phyloP scores from a whole-genome alignment of 2,113 vertebrate species.

The Engraulis encrasicolus region DNA sequence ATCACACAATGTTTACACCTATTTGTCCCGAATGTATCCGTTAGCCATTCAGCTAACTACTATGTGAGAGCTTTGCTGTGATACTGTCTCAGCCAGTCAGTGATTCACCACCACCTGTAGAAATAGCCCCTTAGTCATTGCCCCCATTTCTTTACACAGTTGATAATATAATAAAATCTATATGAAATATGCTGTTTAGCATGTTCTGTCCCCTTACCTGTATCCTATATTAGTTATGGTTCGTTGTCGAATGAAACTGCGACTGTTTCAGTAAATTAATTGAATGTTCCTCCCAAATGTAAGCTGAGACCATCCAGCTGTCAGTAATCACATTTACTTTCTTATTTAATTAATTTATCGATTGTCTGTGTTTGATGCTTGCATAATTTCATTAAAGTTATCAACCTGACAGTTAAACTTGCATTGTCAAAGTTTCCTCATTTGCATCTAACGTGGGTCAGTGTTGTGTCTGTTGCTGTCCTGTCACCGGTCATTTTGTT shows the following conservation, averaged over 20 bases:
- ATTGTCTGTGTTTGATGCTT: too few relatives aligned
- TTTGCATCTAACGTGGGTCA: not conserved
- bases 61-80: not conserved
- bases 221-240: not conserved
- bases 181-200: not conserved
- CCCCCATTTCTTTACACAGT: not conserved
- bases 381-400: too few relatives aligned
- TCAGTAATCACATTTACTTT: not conserved
- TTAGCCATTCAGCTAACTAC: constrained; percentile 1
- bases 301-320: not conserved
- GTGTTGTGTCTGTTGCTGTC: not conserved
- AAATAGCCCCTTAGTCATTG: not conserved
- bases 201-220: too few relatives aligned
- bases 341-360: too few relatives aligned
- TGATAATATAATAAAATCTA: not conserved
- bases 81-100: not conserved
- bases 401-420: not conserved
- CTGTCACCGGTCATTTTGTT: not conserved
- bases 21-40: not conserved
- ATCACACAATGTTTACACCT: constrained; percentile 1
- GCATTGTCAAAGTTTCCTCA: not conserved
- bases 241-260: not conserved
- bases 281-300: not conserved
- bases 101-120: not conserved
- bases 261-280: not conserved